phyloP scores from a whole-genome alignment of 2,888 invertebrate species.

The Cheilosia vernalis region DNA sequence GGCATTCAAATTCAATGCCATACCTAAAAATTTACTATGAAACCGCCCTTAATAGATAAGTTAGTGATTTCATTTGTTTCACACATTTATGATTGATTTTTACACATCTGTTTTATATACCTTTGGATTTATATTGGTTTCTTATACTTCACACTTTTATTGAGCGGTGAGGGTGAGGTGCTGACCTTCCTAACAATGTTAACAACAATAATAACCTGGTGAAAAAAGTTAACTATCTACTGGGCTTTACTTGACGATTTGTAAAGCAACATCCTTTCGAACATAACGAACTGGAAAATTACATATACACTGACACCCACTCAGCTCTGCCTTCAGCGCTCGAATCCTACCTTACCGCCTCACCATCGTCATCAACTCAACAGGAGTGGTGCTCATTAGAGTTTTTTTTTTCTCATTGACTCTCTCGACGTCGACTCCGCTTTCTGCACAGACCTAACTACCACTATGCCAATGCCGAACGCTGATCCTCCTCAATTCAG shows the following conservation, averaged over 20 bases:
- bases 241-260: constrained; percentile 8
- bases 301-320: constrained; percentile 29
- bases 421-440: constrained; percentile 45
- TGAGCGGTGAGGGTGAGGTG: constrained; percentile 4
- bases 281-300: constrained; percentile 64
- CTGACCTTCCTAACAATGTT: constrained; percentile 17
- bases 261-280: constrained; percentile 25
- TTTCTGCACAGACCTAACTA: neutral
- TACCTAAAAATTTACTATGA: too few relatives aligned
- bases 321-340: constrained; percentile 2
- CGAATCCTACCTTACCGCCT: neutral
- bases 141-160: too few relatives aligned
- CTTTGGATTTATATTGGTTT: too few relatives aligned
- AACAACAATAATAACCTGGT: constrained; percentile 30
- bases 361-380: constrained; percentile 41
- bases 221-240: constrained; percentile 37
- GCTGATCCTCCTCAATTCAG: constrained; percentile 27
- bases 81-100: too few relatives aligned
- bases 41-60: too few relatives aligned
- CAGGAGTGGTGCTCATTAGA: constrained; percentile 62
- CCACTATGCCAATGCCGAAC: neutral
- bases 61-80: too few relatives aligned
- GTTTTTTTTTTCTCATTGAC: constrained; percentile 60
- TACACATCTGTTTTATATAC: too few relatives aligned
- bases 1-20: too few relatives aligned